Percentiles rank a stretch among this genome's conserved stretches.
Conservation (phyloP, 2,113 vertebrate species). For the Platycercus adscitus region DNA sequence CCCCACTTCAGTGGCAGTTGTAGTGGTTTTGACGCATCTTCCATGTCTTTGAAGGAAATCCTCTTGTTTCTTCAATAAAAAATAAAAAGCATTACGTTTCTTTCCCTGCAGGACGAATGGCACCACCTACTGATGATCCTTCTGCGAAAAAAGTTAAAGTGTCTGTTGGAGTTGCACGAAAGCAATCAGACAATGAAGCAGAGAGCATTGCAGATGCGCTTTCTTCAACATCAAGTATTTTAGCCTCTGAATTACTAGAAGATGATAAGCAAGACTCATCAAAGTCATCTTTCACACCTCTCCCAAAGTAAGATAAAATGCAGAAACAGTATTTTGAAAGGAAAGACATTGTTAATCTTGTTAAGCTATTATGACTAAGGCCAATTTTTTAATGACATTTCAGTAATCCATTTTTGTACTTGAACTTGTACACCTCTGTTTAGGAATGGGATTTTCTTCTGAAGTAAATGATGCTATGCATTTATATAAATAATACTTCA, state of each 20-base stretch:
- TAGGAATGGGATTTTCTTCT: neutral
- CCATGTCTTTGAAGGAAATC: neutral
- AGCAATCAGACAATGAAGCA: slow-evolving; percentile 86
- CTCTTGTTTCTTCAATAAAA: neutral
- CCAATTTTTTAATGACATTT: neutral
- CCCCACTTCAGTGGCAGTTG: neutral
- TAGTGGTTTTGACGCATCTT: neutral
- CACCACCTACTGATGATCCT: slow-evolving; percentile 85
- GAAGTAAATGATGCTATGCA: neutral
- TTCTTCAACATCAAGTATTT: slow-evolving; percentile 80
- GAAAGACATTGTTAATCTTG: neutral
- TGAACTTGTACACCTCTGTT: neutral
- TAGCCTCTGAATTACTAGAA: slow-evolving; percentile 87
- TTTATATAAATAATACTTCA: neutral
- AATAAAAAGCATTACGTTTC: neutral
- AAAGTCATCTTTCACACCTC: slow-evolving; percentile 72
- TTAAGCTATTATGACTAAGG: neutral
- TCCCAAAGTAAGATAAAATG: slow-evolving; percentile 72
- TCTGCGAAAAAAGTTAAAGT: slow-evolving; percentile 92
- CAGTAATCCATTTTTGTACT: neutral
- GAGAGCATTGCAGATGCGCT: slow-evolving; percentile 79
- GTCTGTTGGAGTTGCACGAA: slow-evolving; percentile 87
- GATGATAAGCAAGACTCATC: slow-evolving; percentile 85
- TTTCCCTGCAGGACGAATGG: slow-evolving; percentile 87
- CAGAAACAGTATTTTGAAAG: neutral